Conservation (phyloP, 2,797 vertebrate genomes). For the Danio kyathit region DNA sequence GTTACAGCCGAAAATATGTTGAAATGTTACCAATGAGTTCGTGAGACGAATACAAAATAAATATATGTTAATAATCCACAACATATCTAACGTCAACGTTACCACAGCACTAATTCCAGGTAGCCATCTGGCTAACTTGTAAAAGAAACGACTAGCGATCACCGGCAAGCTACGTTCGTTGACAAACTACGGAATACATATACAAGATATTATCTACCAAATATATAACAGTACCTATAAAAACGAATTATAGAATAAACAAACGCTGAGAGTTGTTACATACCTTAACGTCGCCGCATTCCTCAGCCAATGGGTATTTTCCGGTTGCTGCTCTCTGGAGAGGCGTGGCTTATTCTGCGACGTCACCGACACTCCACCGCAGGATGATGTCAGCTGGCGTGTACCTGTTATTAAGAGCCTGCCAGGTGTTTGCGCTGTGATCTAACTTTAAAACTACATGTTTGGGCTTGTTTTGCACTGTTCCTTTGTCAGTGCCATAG, state of each 20-base stretch:
- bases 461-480: conserved; percentile 11
- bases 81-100: background rate
- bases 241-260: background rate
- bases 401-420: conserved; percentile 18
- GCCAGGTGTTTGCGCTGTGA: conserved; percentile 14
- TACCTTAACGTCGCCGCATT: conserved; percentile 49
- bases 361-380: conserved; percentile 45
- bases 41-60: too few species aligned
- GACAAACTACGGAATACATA: background rate
- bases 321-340: conserved; percentile 32
- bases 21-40: background rate
- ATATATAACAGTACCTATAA: background rate
- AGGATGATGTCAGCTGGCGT: conserved; percentile 26
- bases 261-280: conserved; percentile 28
- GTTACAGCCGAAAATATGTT: background rate
- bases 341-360: conserved; percentile 40
- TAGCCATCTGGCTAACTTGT: conserved; percentile 38
- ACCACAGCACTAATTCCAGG: background rate
- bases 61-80: background rate
- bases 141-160: background rate
- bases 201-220: background rate
- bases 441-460: background rate
- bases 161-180: background rate
- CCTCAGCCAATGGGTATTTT: conserved; percentile 38
- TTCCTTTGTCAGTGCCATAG: background rate